Evolutionary conservation across 2,888 invertebrate genomes (phyloP).

Genomic region (Dolichopus griseipennis): DNA sequence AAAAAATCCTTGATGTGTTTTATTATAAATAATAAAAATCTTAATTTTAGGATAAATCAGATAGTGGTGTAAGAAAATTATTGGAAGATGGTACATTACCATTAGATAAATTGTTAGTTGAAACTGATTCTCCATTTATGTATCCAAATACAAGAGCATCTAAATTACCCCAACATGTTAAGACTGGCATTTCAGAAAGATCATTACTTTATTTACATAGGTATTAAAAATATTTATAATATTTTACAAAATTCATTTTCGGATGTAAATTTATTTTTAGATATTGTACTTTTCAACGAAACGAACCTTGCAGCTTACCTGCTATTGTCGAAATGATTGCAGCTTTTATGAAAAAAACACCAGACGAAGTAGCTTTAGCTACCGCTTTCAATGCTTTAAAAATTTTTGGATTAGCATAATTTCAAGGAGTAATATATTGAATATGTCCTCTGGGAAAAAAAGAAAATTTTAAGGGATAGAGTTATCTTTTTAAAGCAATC

Average conservation of each 20-base stretch:
- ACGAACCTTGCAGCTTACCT: conserved; percentile 90
- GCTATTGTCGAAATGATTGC: conserved; percentile 90
- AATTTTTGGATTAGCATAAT: conserved; percentile 75
- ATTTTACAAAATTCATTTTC: not conserved
- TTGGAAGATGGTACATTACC: conserved; percentile 73
- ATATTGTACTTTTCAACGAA: conserved; percentile 91
- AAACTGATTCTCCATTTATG: conserved; percentile 94
- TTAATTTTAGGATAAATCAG: conserved; percentile 71
- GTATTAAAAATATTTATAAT: conserved; percentile 23
- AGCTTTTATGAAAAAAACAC: conserved; percentile 77
- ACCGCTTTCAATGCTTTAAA: conserved; percentile 89
- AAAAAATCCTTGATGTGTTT: not conserved
- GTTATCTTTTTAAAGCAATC: too few species aligned
- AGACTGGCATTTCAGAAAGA: conserved; percentile 78
- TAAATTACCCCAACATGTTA: conserved; percentile 78
- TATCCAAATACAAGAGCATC: conserved; percentile 90
- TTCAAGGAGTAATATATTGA: conserved; percentile 23
- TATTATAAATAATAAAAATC: conserved; percentile 11
- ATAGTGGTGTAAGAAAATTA: conserved; percentile 76
- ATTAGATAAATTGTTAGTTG: conserved; percentile 74
- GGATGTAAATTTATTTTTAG: conserved; percentile 34
- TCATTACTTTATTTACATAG: conserved; percentile 45
- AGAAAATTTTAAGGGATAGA: too few species aligned
- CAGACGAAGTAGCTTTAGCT: conserved; percentile 82
- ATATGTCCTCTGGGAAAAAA: too few species aligned